Evolutionary conservation across 2,113 vertebrate genomes (phyloP).

Genomic region (Pomatorhinus ruficollis): DNA sequence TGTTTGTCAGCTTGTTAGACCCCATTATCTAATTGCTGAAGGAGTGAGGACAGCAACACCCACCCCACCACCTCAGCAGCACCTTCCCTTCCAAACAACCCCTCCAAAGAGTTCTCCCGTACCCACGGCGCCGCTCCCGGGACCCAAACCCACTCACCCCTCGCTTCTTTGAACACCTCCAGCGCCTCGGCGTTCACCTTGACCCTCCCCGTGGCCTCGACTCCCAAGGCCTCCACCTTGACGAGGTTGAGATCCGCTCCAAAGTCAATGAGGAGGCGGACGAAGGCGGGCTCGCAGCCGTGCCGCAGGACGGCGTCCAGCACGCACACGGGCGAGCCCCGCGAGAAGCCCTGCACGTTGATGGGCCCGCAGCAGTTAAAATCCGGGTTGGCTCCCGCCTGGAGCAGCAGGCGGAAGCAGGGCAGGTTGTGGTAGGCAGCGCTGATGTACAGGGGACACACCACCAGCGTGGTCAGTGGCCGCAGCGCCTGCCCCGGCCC

Average conservation of each 20-base stretch:
- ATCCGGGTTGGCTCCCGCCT: conserved; percentile 90
- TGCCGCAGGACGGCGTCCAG: conserved; percentile 90
- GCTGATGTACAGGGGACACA: conserved; percentile 92
- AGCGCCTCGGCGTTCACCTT: conserved; percentile 87
- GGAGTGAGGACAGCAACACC: not conserved
- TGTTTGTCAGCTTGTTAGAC: not conserved
- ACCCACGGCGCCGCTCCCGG: fast-evolving
- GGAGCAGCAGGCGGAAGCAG: conserved; percentile 88
- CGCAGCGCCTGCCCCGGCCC: conserved; percentile 72
- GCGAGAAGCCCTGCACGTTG: conserved; percentile 79
- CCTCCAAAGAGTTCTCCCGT: not conserved
- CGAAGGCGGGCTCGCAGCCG: conserved; percentile 84
- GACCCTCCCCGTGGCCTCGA: conserved; percentile 75
- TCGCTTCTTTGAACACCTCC: conserved; percentile 83
- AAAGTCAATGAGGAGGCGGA: conserved; percentile 87
- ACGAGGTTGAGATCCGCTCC: conserved; percentile 86
- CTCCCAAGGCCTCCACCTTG: conserved; percentile 77
- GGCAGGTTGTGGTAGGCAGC: conserved; percentile 92
- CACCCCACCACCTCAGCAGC: not conserved
- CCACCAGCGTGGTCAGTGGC: conserved; percentile 88
- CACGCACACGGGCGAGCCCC: conserved; percentile 86
- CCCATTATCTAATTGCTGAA: not conserved
- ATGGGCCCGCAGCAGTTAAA: conserved; percentile 90
- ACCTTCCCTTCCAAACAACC: not conserved
- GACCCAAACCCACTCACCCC: conserved; percentile 74